These are phyloP conservation scores for Trematomus bernacchii DNA, from an alignment of 2,797 vertebrate genomes.

Conservation along the genomic window DNA sequence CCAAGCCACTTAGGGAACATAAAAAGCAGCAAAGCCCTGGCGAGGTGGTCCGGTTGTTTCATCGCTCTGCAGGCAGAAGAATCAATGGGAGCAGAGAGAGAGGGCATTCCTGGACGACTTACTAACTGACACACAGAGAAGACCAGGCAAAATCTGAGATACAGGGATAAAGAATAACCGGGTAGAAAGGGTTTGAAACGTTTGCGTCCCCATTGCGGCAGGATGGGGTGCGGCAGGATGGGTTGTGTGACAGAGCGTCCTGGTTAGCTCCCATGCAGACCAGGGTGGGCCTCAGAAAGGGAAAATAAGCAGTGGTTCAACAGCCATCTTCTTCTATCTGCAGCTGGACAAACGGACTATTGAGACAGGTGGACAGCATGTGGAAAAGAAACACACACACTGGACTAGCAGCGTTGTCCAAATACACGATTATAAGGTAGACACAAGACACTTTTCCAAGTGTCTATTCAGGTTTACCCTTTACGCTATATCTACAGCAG, in stretches of 20 bases:
- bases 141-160: no score
- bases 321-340: constrained; percentile 49
- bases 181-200: background rate
- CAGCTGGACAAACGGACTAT: constrained; percentile 73
- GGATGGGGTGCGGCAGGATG: background rate
- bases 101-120: constrained; percentile 59
- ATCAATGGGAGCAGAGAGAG: constrained; percentile 69
- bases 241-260: constrained; percentile 27
- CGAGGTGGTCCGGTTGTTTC: constrained; percentile 69
- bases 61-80: constrained; percentile 52
- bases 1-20: constrained; percentile 73
- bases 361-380: constrained; percentile 80
- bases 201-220: background rate
- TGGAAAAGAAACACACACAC: constrained; percentile 56
- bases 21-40: constrained; percentile 74
- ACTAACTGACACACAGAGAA: constrained; percentile 37
- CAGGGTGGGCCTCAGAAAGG: constrained; percentile 61
- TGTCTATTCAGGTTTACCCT: constrained; percentile 7
- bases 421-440: constrained; percentile 33
- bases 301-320: constrained; percentile 70
- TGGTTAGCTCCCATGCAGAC: constrained; percentile 39
- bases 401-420: constrained; percentile 40
- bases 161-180: background rate
- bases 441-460: constrained; percentile 34
- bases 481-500: background rate